These are phyloP conservation scores for Parazoanthus swiftii DNA, from an alignment of 92 coral and sea anemone genomes.

Conservation along the genomic window DNA sequence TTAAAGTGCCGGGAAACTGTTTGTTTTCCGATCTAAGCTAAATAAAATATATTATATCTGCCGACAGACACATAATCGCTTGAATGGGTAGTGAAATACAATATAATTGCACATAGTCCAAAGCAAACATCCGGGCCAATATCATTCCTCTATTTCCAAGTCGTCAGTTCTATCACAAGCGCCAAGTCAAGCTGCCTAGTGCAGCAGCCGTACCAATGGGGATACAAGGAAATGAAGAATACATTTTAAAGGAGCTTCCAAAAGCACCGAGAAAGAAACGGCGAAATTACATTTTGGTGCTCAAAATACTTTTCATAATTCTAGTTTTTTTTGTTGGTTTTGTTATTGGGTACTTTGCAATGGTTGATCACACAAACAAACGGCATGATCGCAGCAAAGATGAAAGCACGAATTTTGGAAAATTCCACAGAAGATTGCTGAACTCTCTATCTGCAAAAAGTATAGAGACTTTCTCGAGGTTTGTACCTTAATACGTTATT, in stretches of 20 bases:
- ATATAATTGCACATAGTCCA: slow-evolving; percentile 16
- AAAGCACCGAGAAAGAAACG: slow-evolving; percentile 22
- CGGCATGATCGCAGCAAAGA: neutral
- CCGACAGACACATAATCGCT: slow-evolving; percentile 26
- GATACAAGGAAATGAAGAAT: neutral
- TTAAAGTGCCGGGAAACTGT: slow-evolving; percentile 8
- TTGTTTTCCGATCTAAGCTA: slow-evolving; percentile 1
- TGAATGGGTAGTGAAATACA: slow-evolving; percentile 31
- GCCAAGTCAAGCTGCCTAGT: neutral
- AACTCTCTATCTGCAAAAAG: slow-evolving; percentile 59
- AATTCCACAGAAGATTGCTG: slow-evolving; percentile 44
- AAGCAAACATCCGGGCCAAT: slow-evolving; percentile 25
- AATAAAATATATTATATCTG: slow-evolving; percentile 22
- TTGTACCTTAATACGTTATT: neutral
- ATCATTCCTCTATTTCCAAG: slow-evolving; percentile 6
- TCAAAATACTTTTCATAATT: slow-evolving; percentile 49
- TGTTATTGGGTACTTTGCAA: slow-evolving; percentile 63
- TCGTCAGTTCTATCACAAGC: neutral
- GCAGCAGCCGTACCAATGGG: neutral
- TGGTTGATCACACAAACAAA: slow-evolving; percentile 28
- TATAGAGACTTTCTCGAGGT: slow-evolving; percentile 68
- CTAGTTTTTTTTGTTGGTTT: slow-evolving; percentile 65
- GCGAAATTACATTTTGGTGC: slow-evolving; percentile 37
- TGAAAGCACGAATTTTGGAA: slow-evolving; percentile 14
- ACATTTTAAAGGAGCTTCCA: slow-evolving; percentile 18